Base-by-base conservation (phyloP, 2,797 vertebrate species). In the Pangasius macronema region DNA sequence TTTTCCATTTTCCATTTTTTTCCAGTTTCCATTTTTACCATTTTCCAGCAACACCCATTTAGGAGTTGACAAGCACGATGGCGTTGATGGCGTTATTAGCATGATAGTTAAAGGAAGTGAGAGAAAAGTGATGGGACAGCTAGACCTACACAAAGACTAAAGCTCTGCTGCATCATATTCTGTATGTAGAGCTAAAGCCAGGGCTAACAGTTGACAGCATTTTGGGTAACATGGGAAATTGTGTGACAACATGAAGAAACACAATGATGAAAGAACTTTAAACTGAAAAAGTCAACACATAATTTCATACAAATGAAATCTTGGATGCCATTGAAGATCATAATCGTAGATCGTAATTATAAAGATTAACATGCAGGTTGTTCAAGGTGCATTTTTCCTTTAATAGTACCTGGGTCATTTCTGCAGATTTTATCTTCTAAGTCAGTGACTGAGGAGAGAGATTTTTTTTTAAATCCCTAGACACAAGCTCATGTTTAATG, bases 401-500 rank as follows among this genome's bases (percentile, higher is more conserved):
- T 33, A 30, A 77, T n/a, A 18, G 16, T 30, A 20, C 59, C 16
- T 30, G 9, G 42, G 7, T 61, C 22, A 39, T 72, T 72, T 10
- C 18, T 42, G 39, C 68, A 20, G 11, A 75, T 30, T 33, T 51
- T 33, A 42, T 51, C 33, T 51, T 49, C 20, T 16, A 36, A 55
- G n/a, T 30, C 51, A 57, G 68, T 61, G 49, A 55, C 9, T 0
- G 70, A 30, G 27, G 63, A 49, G 42, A 59, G 63, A 67, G 49
- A 79, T 16, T 18, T 68, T 36, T 33, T 68, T 67, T 67, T 4
- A 63, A 88, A 85, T 61, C 59, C 88, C 68, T 63, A 89, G 87
- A 89, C 65, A 77, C 77, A 85, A 53, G 68, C 85, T 91, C 87
- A 82, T 91, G 88, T 92, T 91, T 92, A 92, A 91, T 90, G 91